These are phyloP conservation scores for Alaudala cheleensis DNA, from an alignment of 2,113 vertebrate genomes.

Conservation along the genomic window DNA sequence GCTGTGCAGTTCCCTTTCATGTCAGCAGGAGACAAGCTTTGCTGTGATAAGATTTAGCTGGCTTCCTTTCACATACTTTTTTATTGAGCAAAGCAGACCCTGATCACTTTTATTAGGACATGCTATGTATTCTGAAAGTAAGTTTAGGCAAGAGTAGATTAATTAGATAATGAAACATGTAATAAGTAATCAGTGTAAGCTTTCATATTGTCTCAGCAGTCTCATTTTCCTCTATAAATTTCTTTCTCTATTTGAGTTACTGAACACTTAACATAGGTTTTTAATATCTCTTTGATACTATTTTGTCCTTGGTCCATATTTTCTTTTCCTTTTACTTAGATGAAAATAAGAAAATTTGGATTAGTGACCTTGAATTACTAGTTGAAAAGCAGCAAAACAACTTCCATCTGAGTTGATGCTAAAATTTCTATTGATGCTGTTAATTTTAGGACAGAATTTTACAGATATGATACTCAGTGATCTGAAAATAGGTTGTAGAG, in stretches of 20 bases:
- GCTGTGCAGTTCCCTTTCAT: neutral
- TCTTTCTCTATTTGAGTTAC: neutral
- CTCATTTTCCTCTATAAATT: neutral
- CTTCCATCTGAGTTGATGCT: neutral
- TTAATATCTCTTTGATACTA: neutral
- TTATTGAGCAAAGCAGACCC: neutral
- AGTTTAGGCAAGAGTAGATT: neutral
- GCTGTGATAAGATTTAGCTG: neutral
- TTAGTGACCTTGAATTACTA: neutral
- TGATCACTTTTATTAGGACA: neutral
- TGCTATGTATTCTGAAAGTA: neutral
- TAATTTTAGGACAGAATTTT: neutral
- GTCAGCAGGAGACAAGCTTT: neutral
- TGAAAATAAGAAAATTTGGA: neutral
- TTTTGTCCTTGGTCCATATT: neutral
- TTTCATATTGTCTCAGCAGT: neutral
- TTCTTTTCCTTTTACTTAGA: neutral
- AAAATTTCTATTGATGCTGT: neutral
- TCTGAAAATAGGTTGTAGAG: neutral
- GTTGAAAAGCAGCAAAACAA: neutral
- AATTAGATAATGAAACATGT: neutral
- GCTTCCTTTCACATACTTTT: neutral
- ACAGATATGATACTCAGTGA: neutral
- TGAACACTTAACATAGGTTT: neutral
- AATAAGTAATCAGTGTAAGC: neutral